Evolutionary conservation across 64 coral and sea anemone species (phyloP).

Genomic region (Montipora efflorescens): DNA sequence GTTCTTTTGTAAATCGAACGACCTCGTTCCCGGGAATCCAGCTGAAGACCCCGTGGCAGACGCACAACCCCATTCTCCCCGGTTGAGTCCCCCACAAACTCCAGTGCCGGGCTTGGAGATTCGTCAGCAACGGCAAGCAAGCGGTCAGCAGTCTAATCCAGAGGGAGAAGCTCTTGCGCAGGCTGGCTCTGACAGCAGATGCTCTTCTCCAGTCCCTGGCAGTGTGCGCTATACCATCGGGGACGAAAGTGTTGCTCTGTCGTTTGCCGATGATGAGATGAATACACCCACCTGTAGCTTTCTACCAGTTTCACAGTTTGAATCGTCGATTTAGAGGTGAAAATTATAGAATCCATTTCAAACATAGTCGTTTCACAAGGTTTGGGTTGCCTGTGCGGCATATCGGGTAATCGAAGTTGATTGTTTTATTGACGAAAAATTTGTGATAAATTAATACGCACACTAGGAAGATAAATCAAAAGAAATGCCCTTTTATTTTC

Average conservation of each 20-base stretch:
- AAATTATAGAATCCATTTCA: no score
- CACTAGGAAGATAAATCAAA: neutral
- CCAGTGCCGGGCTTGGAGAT: constrained; percentile 34
- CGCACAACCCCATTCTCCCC: neutral
- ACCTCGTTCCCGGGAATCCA: constrained; percentile 13
- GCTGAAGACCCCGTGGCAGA: neutral
- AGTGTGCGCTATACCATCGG: constrained; percentile 7
- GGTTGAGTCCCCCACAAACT: constrained; percentile 28
- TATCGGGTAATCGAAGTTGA: no score
- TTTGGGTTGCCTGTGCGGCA: no score
- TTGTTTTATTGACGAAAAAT: no score
- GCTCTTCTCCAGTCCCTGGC: constrained; percentile 28
- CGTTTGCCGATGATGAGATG: neutral
- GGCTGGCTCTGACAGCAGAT: neutral
- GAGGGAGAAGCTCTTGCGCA: constrained; percentile 32
- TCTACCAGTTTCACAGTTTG: constrained; percentile 5
- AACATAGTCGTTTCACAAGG: no score
- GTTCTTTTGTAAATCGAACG: constrained; percentile 93
- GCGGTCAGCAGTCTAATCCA: constrained; percentile 19
- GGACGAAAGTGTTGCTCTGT: constrained; percentile 23
- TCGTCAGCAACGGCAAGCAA: constrained; percentile 10
- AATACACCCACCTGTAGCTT: neutral
- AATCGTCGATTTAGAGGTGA: constrained; percentile 42
- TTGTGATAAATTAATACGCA: neutral
- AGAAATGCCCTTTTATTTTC: neutral